These are phyloP conservation scores for Cephalopterus ornatus DNA, from an alignment of 2,113 vertebrate genomes.

Conservation along the genomic window DNA sequence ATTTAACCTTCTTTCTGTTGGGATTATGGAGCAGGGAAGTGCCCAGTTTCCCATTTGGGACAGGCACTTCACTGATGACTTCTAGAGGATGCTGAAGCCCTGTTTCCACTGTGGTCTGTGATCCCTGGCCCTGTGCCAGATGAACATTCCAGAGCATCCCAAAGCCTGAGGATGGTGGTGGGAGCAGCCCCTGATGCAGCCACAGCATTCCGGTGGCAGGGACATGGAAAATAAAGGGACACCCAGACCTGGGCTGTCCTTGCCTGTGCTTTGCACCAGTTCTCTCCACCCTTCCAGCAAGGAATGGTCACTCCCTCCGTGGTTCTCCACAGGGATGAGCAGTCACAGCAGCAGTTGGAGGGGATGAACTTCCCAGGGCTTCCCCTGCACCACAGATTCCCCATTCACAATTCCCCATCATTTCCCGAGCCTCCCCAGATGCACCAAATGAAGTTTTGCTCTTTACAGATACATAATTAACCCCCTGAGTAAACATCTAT, in stretches of 20 bases:
- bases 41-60: background rate
- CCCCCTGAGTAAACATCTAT: background rate
- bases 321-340: rapidly evolving
- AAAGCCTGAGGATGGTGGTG: background rate
- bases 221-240: rapidly evolving
- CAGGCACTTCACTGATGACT: background rate
- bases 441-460: background rate
- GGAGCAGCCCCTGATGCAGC: background rate
- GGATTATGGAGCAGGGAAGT: background rate
- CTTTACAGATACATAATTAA: background rate
- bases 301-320: rapidly evolving
- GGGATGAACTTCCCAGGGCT: background rate
- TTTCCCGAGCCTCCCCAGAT: background rate
- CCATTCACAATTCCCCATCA: background rate
- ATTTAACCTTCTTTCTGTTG: rapidly evolving
- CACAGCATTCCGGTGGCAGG: background rate
- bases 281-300: background rate
- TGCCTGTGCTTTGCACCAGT: background rate
- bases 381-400: rapidly evolving
- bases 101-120: rapidly evolving
- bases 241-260: rapidly evolving
- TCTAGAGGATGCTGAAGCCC: background rate
- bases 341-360: background rate
- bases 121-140: rapidly evolving
- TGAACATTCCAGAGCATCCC: background rate